A percentile compares a stretch with the other conserved stretches of the same genome.
Evolutionary conservation across 2,113 vertebrate species (phyloP).

Genomic region (Xyrauchen texanus): DNA sequence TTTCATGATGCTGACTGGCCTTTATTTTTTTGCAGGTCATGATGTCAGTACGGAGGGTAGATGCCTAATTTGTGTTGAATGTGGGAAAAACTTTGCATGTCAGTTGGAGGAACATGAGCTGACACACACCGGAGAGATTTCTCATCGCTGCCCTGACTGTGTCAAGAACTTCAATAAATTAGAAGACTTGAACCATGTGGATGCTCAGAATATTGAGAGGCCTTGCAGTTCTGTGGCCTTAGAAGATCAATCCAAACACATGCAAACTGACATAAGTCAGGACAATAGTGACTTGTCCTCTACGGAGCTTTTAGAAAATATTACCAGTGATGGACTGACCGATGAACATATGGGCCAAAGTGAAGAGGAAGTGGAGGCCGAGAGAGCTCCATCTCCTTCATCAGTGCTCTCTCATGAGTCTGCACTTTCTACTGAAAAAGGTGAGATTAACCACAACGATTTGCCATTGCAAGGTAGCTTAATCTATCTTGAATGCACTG

Average conservation of each 20-base stretch:
- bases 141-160: conserved; percentile 31
- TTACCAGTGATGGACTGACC: neutral
- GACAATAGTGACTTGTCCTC: neutral
- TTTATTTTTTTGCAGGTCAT: conserved; percentile 14
- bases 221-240: neutral
- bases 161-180: neutral
- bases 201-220: neutral
- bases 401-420: neutral
- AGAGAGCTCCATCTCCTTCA: conserved; percentile 1
- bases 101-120: conserved; percentile 32
- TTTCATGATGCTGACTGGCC: too few species aligned
- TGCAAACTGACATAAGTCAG: neutral
- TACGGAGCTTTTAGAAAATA: neutral
- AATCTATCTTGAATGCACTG: too few species aligned
- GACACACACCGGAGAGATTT: conserved; percentile 34
- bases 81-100: conserved; percentile 22
- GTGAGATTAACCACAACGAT: neutral
- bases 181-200: neutral
- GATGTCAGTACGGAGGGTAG: conserved; percentile 23
- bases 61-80: conserved; percentile 28
- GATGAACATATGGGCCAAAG: neutral
- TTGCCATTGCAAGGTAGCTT: neutral
- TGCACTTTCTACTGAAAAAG: neutral
- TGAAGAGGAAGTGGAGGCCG: too few species aligned
- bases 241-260: neutral